These are phyloP conservation scores for Halcyon smyrnensis DNA, from an alignment of 2,797 vertebrate genomes.

Conservation along the genomic window DNA sequence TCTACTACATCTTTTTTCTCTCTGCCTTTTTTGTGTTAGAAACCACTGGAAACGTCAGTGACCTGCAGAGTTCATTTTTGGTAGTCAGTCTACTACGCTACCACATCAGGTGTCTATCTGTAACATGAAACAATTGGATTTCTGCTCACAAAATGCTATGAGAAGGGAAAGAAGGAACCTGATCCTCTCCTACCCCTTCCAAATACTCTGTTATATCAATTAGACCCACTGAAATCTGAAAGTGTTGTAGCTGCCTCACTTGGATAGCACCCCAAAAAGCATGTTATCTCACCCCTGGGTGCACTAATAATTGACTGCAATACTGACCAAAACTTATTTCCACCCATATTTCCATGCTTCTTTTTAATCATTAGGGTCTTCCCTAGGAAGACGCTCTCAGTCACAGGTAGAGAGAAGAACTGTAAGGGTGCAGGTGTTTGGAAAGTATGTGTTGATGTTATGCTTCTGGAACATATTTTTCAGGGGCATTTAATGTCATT, in stretches of 20 bases:
- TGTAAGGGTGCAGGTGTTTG: neutral
- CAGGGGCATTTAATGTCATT: neutral
- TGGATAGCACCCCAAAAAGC: neutral
- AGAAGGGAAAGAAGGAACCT: neutral
- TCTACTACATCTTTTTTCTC: neutral
- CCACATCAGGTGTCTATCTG: neutral
- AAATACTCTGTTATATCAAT: neutral
- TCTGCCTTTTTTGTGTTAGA: neutral
- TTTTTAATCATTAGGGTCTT: neutral
- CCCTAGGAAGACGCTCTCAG: neutral
- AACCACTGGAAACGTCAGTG: neutral
- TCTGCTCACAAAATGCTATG: neutral
- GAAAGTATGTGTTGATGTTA: neutral
- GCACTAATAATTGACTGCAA: neutral
- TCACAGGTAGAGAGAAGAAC: neutral
- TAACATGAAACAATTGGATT: rapidly evolving
- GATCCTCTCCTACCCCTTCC: neutral
- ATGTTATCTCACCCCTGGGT: neutral
- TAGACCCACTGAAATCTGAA: neutral
- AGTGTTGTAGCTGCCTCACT: neutral
- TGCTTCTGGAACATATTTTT: neutral
- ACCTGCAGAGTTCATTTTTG: neutral
- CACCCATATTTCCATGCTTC: neutral
- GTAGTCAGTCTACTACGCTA: neutral
- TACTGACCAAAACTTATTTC: neutral